phyloP scores from a whole-genome alignment of 1,140 invertebrate genomes.

The Anagrus nilaparvatae region DNA sequence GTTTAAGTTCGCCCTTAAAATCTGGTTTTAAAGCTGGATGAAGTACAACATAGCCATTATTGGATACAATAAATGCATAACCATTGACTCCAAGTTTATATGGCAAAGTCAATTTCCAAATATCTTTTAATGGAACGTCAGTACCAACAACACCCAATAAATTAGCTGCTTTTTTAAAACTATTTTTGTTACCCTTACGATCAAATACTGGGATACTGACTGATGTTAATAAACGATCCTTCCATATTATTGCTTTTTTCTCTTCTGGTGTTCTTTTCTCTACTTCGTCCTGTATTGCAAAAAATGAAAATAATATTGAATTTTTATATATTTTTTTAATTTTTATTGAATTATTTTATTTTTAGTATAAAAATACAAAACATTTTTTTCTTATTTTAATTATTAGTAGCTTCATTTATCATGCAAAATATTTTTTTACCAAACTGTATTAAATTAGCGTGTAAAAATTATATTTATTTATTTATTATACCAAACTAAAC shows the following conservation, averaged over 20 bases:
- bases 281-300: conserved; percentile 24
- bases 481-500: too few relatives aligned
- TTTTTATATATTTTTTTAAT: too few relatives aligned
- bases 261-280: neutral
- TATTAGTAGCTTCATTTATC: too few relatives aligned
- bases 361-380: too few relatives aligned
- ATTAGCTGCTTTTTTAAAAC: conserved; percentile 47
- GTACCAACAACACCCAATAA: conserved; percentile 87
- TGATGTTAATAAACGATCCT: conserved; percentile 58
- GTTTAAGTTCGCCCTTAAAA: conserved; percentile 62
- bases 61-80: conserved; percentile 90
- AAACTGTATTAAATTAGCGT: too few relatives aligned
- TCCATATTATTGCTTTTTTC: conserved; percentile 5
- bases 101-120: conserved; percentile 74
- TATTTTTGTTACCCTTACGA: conserved; percentile 47
- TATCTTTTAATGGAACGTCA: conserved; percentile 85
- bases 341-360: too few relatives aligned
- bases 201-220: conserved; percentile 80
- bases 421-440: too few relatives aligned
- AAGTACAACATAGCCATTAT: conserved; percentile 87
- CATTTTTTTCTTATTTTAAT: too few relatives aligned
- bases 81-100: conserved; percentile 90
- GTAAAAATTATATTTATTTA: too few relatives aligned
- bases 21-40: conserved; percentile 70
- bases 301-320: too few relatives aligned